These are phyloP conservation scores for Desmophyllum pertusum DNA, from an alignment of 92 coral and sea anemone genomes.

Conservation along the genomic window DNA sequence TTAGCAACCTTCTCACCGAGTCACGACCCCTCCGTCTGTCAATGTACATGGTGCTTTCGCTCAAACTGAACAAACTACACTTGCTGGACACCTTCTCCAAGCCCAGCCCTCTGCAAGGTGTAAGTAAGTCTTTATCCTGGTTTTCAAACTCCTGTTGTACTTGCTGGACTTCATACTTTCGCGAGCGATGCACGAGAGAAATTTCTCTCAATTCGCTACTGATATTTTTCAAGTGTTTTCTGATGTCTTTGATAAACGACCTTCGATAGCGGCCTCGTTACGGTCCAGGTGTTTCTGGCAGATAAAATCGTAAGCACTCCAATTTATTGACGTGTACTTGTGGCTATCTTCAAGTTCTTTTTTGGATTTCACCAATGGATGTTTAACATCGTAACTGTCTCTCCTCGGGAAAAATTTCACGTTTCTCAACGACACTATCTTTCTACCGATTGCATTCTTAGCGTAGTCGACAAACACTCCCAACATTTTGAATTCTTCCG, in stretches of 20 bases:
- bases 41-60: slow-evolving; percentile 31
- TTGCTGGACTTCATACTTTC: slow-evolving; percentile 68
- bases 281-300: slow-evolving; percentile 4
- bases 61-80: slow-evolving; percentile 43
- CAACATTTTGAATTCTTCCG: slow-evolving; percentile 79
- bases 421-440: slow-evolving; percentile 42
- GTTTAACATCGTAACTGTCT: slow-evolving; percentile 62
- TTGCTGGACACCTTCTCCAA: slow-evolving; percentile 39
- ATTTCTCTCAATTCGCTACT: slow-evolving; percentile 50
- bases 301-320: slow-evolving; percentile 26
- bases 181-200: slow-evolving; percentile 33
- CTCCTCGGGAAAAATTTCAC: slow-evolving; percentile 66
- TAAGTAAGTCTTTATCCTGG: not conserved
- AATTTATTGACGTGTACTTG: slow-evolving; percentile 60
- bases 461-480: slow-evolving; percentile 77
- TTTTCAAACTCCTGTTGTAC: slow-evolving; percentile 4
- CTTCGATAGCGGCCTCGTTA: slow-evolving; percentile 43
- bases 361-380: slow-evolving; percentile 23
- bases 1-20: slow-evolving; percentile 7
- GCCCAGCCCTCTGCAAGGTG: slow-evolving; percentile 35
- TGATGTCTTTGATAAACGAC: slow-evolving; percentile 55
- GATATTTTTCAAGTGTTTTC: slow-evolving; percentile 54
- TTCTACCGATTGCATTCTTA: slow-evolving; percentile 52
- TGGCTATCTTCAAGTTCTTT: slow-evolving; percentile 18
- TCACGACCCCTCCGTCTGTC: slow-evolving; percentile 29